Evolutionary conservation across 2,888 invertebrate species (phyloP), one percentile per base, ranked within the genome.

Genomic region (Proisotoma minuta): DNA sequence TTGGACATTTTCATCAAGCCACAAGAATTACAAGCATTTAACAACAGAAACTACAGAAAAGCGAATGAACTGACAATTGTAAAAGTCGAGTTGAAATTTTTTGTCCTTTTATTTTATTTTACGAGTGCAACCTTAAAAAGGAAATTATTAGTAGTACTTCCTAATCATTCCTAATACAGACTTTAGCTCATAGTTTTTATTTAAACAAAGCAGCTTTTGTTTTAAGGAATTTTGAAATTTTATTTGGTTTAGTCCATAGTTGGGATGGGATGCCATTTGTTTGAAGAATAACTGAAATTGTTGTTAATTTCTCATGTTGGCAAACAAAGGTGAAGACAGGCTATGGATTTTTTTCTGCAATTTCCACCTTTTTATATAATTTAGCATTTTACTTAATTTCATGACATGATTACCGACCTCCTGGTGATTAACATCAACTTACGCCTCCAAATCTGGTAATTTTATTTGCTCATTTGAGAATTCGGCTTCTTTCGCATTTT

Each of bases 61-160:
- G 34, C 15, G 34, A 34, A n/a, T n/a, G n/a, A n/a, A n/a, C 34
- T 34, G 34, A 34, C 34, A 34, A n/a, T n/a, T n/a, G n/a, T n/a
- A n/a, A n/a, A n/a, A 34, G 34, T 34, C 15, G 34, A n/a, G 34
- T 34, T 34, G 34, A 34, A 15, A 34, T 34, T 39, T 52, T 34
- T 54, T 52, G 10, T 24, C 20, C 22, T 10, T 18, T 18, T n/a
- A 47, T 47, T 47, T 34, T 22, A 34, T 54, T 54, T 54, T 54
- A 54, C 22, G 59, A 57, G 53, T 65, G 57, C 56, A 49, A 51
- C 62, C 72, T 72, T 72, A 72, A 72, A 72, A 66, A 72, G 72
- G 72, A 72, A 72, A 72, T 70, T 70, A 72, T 72, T 70, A 72
- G n/a, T n/a, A n/a, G 62, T 66, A 72, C 72, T 72, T 72, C 72